Conservation (phyloP, 2,797 vertebrate species). For the Setipinna tenuifilis region DNA sequence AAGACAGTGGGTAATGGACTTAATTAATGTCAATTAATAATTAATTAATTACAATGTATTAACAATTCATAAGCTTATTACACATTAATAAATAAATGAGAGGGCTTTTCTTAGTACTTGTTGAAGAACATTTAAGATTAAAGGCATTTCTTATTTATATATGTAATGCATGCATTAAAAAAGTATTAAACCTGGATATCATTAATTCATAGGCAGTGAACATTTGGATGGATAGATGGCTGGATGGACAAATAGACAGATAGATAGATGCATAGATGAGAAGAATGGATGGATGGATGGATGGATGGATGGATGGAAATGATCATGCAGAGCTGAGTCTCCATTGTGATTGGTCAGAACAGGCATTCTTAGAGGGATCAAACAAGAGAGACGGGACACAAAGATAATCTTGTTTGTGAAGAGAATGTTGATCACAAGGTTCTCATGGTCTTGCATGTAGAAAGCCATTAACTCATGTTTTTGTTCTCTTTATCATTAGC, state of each 20-base stretch:
- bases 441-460: not conserved
- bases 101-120: not conserved
- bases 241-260: not conserved
- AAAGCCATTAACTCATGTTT: slow-evolving; percentile 52
- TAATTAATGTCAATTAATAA: too few species aligned
- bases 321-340: not conserved
- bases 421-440: slow-evolving; percentile 16
- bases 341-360: not conserved
- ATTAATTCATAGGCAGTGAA: not conserved
- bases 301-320: not conserved
- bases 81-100: not conserved
- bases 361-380: slow-evolving; percentile 19
- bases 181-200: not conserved
- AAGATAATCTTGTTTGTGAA: slow-evolving; percentile 29
- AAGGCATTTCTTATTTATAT: not conserved
- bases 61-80: not conserved
- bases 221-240: not conserved
- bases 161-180: not conserved
- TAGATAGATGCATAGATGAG: not conserved
- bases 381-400: slow-evolving; percentile 30
- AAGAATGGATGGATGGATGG: not conserved
- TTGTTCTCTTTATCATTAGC: slow-evolving; percentile 45
- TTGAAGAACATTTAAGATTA: not conserved
- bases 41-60: not conserved
- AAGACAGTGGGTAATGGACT: not conserved